Base-by-base conservation (phyloP, 2,797 vertebrate species). In the Trachops cirrhosus region DNA sequence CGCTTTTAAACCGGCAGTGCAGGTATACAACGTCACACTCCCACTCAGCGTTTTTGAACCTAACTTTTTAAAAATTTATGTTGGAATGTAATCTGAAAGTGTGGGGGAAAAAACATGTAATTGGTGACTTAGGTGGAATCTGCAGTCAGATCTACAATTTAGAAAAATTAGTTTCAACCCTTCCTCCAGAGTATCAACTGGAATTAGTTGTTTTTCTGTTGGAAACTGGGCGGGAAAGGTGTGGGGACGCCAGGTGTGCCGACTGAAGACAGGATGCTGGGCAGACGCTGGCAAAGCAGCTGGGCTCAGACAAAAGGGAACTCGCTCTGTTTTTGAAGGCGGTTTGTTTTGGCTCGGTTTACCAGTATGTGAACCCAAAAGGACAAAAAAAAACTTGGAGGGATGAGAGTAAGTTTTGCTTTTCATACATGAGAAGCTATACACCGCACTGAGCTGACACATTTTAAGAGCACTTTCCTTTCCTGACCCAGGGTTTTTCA, bases 341-440 rank as follows among this genome's bases (percentile, higher is more conserved):
- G 22, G 57, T 67, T 89, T 93, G 64, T 84, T 94, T 79, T 74
- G 82, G 46, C 89, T 91, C 37, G 22, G 9, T 91, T 94, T 93
- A 83, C 91, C 54, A 74, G 68, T 41, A 86, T 67, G 52, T 59
- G 54, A 68, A 82, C 14, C 11, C 68, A 50, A 71, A 34, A 77
- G 37, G 73, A 50, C 71, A n/a, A 14, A n/a, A 78, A 9, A 67
- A 26, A 32, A 26, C 67, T 62, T 22, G 34, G 77, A 64, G 52
- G 75, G 37, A 67, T 52, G 59, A 90, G 44, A 46, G 4, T 24
- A n/a, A 26, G 75, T 21, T 80, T 70, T 15, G 24, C 22, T 80
- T 50, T 79, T 57, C 2, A 21, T 54, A 46, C 29, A 3, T 7
- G 48, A 82, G 57, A 39, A 74, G 73, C 48, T 24, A 4, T 19